Evolutionary conservation across 2,797 vertebrate genomes (phyloP), one percentile per base, ranked within the genome.

Genomic region (Takifugu ocellatus): DNA sequence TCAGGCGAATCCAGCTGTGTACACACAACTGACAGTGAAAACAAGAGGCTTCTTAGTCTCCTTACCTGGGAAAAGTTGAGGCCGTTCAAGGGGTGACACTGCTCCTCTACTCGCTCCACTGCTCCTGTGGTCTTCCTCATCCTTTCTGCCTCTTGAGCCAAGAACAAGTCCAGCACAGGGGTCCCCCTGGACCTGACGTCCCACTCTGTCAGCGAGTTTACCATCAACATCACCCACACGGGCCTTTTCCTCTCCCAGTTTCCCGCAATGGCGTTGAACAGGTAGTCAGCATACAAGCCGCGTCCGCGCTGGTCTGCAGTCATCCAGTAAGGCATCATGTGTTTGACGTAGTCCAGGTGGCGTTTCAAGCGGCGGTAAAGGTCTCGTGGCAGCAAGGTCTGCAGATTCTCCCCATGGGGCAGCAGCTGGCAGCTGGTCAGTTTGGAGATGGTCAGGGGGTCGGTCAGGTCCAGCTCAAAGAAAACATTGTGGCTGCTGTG

Each of bases 141-240:
- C 36, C 91, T 72, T 74, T 95, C 92, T 0, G 94, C 94, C 82
- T 97, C 94, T 74, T 96, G 94, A 16, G 94, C 94, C 66, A 97
- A 87, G 74, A 90, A 95, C 26, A 96, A 86, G 78, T 96, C 94
- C 75, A 96, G 80, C 21, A 96, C 93, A 0, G 94, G 94, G 3
- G 93, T 91, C 0, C 96, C 94, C 14, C 93, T 84, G 0, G 93
- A 94, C 68, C 93, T 92, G 26, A 95, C 87, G 59, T 94, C 94
- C 57, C 90, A 92, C 75, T 97, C 93, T 0, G 94, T 97, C 84
- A 96, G 71, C 0, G 93, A 95, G 84, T 94, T 96, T 61, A 96
- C 93, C 93, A 95, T 96, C 72, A 97, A 87, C 94, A 95, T 96
- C 65, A 95, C 93, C 95, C 94, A 96, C 45, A 96, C 88, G 0